phyloP scores from a whole-genome alignment of 2,113 vertebrate genomes.

The Stegastes partitus region DNA sequence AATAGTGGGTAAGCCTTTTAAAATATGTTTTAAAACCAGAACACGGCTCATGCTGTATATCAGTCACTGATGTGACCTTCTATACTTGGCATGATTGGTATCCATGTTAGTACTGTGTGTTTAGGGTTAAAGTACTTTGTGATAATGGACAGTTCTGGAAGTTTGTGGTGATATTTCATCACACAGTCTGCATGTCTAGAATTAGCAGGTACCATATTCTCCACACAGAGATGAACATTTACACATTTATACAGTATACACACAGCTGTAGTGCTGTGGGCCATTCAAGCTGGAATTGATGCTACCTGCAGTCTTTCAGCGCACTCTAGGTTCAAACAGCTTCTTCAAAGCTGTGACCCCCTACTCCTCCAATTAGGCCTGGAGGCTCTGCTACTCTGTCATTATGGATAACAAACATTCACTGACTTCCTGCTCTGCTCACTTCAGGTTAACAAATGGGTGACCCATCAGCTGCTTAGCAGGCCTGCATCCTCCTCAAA shows the following conservation, averaged over 20 bases:
- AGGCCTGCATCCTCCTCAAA: constrained; percentile 62
- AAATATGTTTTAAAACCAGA: too few species aligned
- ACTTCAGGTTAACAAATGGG: constrained; percentile 68
- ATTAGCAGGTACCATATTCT: constrained; percentile 10
- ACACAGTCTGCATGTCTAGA: constrained; percentile 12
- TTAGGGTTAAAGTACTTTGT: not conserved
- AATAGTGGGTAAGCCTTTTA: not conserved
- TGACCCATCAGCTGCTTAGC: constrained; percentile 59
- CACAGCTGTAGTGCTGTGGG: constrained; percentile 75
- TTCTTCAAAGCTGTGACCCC: constrained; percentile 75
- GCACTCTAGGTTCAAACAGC: constrained; percentile 68
- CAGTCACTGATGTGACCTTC: not conserved
- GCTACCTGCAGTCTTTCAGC: constrained; percentile 78
- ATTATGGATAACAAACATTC: constrained; percentile 76
- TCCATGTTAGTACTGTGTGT: not conserved
- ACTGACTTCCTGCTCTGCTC: constrained; percentile 71
- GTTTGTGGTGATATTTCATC: constrained; percentile 50
- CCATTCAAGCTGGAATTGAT: constrained; percentile 49
- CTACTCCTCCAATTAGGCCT: constrained; percentile 53
- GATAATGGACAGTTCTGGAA: not conserved
- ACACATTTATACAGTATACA: constrained; percentile 49
- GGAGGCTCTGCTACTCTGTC: constrained; percentile 70
- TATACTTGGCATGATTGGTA: not conserved
- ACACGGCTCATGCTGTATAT: not conserved
- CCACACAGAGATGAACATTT: constrained; percentile 16